Percentiles rank a stretch among this genome's conserved stretches.
Conservation (phyloP, 2,113 vertebrate genomes). For the Noctilio leporinus region DNA sequence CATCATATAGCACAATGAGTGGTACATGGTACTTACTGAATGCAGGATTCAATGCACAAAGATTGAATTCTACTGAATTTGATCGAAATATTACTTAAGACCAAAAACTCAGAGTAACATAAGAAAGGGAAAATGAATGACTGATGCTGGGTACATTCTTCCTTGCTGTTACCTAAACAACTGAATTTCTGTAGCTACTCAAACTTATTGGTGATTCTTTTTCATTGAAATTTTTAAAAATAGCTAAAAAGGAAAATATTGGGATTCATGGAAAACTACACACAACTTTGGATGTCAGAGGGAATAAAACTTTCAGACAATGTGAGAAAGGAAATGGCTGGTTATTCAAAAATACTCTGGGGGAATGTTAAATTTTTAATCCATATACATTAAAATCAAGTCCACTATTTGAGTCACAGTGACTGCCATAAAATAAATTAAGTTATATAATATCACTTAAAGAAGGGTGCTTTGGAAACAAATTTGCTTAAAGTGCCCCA, state of each 20-base stretch:
- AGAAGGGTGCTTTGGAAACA: neutral
- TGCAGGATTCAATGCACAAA: neutral
- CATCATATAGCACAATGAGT: neutral
- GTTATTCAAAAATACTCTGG: neutral
- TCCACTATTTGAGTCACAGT: neutral
- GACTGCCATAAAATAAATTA: neutral
- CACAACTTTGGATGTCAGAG: neutral
- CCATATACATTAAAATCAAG: neutral
- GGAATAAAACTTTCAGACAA: neutral
- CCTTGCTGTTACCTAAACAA: neutral
- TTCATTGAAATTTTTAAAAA: neutral
- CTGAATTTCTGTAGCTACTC: neutral
- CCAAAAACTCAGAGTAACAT: neutral
- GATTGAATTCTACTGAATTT: neutral
- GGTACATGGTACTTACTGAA: neutral
- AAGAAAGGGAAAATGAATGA: neutral
- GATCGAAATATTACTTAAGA: neutral
- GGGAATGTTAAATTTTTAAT: slow-evolving; percentile 17
- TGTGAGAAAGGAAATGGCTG: neutral
- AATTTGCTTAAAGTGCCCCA: neutral
- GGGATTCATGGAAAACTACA: neutral
- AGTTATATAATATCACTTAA: neutral
- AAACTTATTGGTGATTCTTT: neutral
- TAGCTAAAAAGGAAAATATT: neutral
- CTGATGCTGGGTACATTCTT: neutral